phyloP scores from a whole-genome alignment of 2,888 invertebrate genomes.

The Cephus nigrinus region DNA sequence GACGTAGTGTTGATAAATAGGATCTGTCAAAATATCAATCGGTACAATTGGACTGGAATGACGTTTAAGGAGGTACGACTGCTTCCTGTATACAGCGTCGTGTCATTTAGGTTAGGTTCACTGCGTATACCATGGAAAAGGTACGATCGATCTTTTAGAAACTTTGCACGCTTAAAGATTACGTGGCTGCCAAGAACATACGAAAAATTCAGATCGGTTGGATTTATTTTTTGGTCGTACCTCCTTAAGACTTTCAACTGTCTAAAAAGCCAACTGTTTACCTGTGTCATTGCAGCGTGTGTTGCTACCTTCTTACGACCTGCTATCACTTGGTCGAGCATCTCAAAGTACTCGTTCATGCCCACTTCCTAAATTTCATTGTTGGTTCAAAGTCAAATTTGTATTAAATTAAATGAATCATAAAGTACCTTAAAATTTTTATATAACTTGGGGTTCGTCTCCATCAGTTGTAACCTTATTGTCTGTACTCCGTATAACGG shows the following conservation, averaged over 20 bases:
- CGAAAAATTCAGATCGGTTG: too few relatives aligned
- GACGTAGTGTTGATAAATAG: background rate
- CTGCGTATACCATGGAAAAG: too few relatives aligned
- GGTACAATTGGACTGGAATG: background rate
- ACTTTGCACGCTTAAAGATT: too few relatives aligned
- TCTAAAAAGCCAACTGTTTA: background rate
- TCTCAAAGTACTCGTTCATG: background rate
- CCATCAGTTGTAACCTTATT: background rate
- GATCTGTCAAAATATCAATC: background rate
- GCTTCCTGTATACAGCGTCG: too few relatives aligned
- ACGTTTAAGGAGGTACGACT: background rate
- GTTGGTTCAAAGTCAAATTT: background rate
- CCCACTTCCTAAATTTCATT: background rate
- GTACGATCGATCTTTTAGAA: too few relatives aligned
- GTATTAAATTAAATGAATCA: background rate
- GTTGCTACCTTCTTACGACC: background rate
- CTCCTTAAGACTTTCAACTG: too few relatives aligned
- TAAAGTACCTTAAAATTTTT: background rate
- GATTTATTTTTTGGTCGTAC: too few relatives aligned
- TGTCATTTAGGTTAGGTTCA: too few relatives aligned
- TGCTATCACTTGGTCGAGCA: background rate
- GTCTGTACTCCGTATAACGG: background rate
- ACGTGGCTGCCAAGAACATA: too few relatives aligned
- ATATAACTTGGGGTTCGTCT: conserved; percentile 1
- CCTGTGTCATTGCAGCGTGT: background rate